These are phyloP conservation scores for Clarias fuscus DNA, from an alignment of 2,797 vertebrate genomes.

Conservation along the genomic window DNA sequence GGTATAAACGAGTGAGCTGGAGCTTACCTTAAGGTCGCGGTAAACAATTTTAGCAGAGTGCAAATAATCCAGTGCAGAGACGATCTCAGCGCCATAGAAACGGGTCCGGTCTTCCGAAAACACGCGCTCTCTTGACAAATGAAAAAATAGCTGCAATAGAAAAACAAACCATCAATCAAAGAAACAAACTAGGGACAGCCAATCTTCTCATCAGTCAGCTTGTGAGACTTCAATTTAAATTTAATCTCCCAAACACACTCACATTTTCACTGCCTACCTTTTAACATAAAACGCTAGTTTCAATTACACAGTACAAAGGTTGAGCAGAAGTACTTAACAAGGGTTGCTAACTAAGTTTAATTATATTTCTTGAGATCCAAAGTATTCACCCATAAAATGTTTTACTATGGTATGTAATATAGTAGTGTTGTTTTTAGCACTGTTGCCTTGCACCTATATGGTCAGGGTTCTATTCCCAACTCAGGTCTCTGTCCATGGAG, in stretches of 20 bases:
- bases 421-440: no score
- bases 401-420: no score
- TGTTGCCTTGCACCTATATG: no score
- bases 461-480: no score
- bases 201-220: neutral
- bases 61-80: slow-evolving; percentile 94
- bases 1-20: neutral
- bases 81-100: slow-evolving; percentile 96
- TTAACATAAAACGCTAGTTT: neutral
- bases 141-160: slow-evolving; percentile 90
- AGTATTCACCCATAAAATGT: neutral
- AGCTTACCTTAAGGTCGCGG: slow-evolving; percentile 91
- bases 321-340: neutral
- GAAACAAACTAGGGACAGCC: neutral
- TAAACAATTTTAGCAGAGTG: slow-evolving; percentile 98
- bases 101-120: slow-evolving; percentile 98
- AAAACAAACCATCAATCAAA: neutral
- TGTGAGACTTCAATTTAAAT: neutral
- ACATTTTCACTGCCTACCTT: neutral
- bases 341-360: neutral
- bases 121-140: slow-evolving; percentile 97
- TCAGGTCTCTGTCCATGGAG: no score
- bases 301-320: neutral
- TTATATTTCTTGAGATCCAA: neutral
- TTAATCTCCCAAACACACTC: neutral